phyloP scores from a whole-genome alignment of 2,888 invertebrate species.

The Copidosoma aretas region DNA sequence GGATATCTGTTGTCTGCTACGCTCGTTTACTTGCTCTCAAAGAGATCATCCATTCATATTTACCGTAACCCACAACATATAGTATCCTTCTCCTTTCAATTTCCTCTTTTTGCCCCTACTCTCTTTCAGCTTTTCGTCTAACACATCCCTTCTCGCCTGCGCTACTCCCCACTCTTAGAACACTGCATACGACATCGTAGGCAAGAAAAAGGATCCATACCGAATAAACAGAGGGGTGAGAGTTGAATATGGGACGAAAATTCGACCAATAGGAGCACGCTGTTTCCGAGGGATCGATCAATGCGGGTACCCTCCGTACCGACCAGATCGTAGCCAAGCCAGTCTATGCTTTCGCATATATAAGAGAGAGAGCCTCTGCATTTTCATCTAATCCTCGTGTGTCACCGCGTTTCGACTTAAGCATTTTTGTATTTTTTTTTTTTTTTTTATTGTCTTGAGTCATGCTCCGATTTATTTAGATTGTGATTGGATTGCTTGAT shows the following conservation, averaged over 20 bases:
- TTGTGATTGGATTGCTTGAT: conserved; percentile 46
- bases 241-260: conserved; percentile 45
- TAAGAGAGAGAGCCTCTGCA: conserved; percentile 17
- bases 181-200: conserved; percentile 25
- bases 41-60: conserved; percentile 24
- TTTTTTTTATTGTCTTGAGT: conserved; percentile 19
- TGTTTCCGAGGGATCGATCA: conserved; percentile 57
- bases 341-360: conserved; percentile 37
- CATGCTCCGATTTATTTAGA: conserved; percentile 33
- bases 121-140: neutral
- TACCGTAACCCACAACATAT: neutral
- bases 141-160: neutral
- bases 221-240: conserved; percentile 27
- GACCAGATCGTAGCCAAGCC: conserved; percentile 50
- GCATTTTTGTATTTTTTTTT: conserved; percentile 24
- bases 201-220: conserved; percentile 48
- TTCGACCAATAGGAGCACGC: conserved; percentile 56
- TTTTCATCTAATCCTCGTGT: conserved; percentile 37
- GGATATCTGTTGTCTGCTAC: conserved; percentile 33
- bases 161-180: neutral
- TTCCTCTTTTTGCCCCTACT: conserved; percentile 7
- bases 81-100: conserved; percentile 37
- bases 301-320: conserved; percentile 59
- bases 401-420: conserved; percentile 20
- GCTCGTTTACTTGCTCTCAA: conserved; percentile 3